Evolutionary conservation across 2,797 vertebrate genomes (phyloP), one percentile per base, ranked within the genome.

Genomic region (Onychomys torridus): DNA sequence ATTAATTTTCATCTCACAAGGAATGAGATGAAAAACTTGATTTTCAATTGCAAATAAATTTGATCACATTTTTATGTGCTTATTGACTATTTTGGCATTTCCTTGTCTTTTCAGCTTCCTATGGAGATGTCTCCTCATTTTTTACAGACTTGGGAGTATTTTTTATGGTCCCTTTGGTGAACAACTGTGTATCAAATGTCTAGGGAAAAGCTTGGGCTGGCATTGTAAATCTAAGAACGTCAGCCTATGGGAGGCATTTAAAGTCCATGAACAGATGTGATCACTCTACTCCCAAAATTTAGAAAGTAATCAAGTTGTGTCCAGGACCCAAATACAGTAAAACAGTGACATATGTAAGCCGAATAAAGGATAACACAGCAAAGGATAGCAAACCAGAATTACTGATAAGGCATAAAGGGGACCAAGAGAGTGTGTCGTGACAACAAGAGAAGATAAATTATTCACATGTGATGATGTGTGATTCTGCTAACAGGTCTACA

Each of bases 1-100:
- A 77, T 88, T 90, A 37, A 90, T 69, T 86, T 69, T 75, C 25
- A 77, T 86, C 43, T 95, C 90, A 10, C 63, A 37, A 73, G 13
- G 13, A 92, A 5, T 81, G 91, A 40, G 37, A 75, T 40, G 10
- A 75, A 75, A 93, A 57, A 92, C 59, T 84, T n/a, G 0, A 84
- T 65, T 93, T 95, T 76, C 90, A 12, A 85, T 81, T 94, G 46
- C 49, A 32, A 85, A 21, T 67, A n/a, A 90, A 6, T 2, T 57
- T 43, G 29, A 90, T 61, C 17, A 65, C 55, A 71, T 85, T 88
- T 94, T 78, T 6, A 34, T 11, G 29, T 46, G 37, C 17, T 34
- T 95, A 25, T 21, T 59, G 23, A 25, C 27, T 25, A 71, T 85
- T 92, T 79, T 89, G 61, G 23, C 65, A 86, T 65, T 81, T 90